Percentiles rank a stretch among this genome's conserved stretches.
Evolutionary conservation across 2,113 vertebrate genomes (phyloP).

Genomic region (Oreotrochilus melanogaster): DNA sequence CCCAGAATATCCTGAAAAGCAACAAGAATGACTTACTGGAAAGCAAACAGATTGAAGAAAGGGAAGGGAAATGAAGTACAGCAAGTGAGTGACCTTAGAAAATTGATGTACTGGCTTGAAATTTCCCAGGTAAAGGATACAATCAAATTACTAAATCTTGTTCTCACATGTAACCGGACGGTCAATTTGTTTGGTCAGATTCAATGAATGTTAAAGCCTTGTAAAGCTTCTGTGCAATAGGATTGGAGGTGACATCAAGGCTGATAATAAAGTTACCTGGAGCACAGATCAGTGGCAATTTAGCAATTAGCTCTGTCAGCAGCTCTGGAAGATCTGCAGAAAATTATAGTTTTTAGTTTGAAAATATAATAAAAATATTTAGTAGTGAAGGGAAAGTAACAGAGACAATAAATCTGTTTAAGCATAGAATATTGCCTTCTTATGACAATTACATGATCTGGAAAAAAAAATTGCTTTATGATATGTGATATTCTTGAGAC

Average conservation of each 20-base stretch:
- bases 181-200: constrained; percentile 57
- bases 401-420: neutral
- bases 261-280: constrained; percentile 4
- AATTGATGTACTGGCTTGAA: constrained; percentile 11
- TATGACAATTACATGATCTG: neutral
- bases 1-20: neutral
- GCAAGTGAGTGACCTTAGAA: constrained; percentile 11
- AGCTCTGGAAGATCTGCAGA: constrained; percentile 29
- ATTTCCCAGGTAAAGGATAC: constrained; percentile 41
- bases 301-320: constrained; percentile 49
- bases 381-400: constrained; percentile 2
- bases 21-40: neutral
- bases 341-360: constrained; percentile 47
- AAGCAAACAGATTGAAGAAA: constrained; percentile 1
- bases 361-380: constrained; percentile 20
- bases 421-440: constrained; percentile 8
- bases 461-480: neutral
- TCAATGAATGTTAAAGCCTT: constrained; percentile 19
- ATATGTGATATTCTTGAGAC: neutral
- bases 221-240: constrained; percentile 1
- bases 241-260: constrained; percentile 34
- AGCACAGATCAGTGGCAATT: constrained; percentile 6
- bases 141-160: constrained; percentile 8
- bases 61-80: constrained; percentile 10
- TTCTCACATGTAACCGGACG: neutral